Evolutionary conservation across 2,797 vertebrate genomes (phyloP), one percentile per base, ranked within the genome.

Genomic region (Syndactyla subalaris): DNA sequence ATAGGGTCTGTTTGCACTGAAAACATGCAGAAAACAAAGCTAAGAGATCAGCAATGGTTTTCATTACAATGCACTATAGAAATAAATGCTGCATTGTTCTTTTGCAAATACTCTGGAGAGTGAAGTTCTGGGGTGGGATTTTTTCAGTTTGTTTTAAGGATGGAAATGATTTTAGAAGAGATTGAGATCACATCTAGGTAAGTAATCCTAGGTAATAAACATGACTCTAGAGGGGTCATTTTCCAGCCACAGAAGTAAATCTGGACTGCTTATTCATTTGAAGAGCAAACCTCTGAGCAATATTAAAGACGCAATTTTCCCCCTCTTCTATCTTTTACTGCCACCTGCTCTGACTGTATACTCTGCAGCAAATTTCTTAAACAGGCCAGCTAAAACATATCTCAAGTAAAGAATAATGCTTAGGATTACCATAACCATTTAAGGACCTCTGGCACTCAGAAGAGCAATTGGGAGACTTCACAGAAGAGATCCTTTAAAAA

Each of bases 21-120:
- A 96, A 95, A 88, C 80, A 88, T 51, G 45, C 36, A 86, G 92
- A 94, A 97, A 97, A 97, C 89, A 95, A 85, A 48, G 76, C 87
- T 92, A 94, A 97, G 78, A 85, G 75, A 54, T 92, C 89, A 36
- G 80, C 88, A 81, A 94, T 87, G 95, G 88, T 95, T 96, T 96
- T 95, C 93, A 97, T 96, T 97, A 96, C 88, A 93, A 63, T 38
- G 85, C 85, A 76, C 91, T 91, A 67, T 85, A 97, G 95, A 97
- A 97, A 96, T 89, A 95, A 96, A 94, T 52, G 74, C 34, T 92
- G 89, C 68, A 93, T 85, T 97, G 89, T 94, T 97, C 71, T 96
- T 96, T 86, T 83, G 51, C 87, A 96, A 96, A 95, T 78, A 84
- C 91, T 58, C 93, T 71, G 46, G 89, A 96, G 96, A 85, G 54